Percentiles rank a stretch among this genome's conserved stretches.
Conservation (phyloP, 2,888 invertebrate species). For the Tenthredo distinguenda region DNA sequence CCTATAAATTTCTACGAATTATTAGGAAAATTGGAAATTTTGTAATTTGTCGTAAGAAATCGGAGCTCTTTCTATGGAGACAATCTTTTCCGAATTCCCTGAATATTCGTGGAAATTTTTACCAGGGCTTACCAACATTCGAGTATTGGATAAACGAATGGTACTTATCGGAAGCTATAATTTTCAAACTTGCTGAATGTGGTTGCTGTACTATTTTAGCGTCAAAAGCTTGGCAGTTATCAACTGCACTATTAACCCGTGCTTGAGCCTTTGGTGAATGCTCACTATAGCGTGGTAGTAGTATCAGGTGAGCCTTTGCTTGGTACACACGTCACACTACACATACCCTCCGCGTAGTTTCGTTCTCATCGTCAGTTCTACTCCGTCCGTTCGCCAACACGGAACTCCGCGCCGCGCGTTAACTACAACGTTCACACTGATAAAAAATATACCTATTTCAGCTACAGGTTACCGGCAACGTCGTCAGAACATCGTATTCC, state of each 20-base stretch:
- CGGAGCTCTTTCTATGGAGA: no score
- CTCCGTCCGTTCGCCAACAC: constrained; percentile 35
- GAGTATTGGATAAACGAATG: background rate
- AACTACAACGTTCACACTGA: background rate
- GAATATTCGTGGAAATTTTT: no score
- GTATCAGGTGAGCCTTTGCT: constrained; percentile 46
- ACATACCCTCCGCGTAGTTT: constrained; percentile 11
- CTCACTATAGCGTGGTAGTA: constrained; percentile 3
- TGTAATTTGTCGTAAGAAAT: no score
- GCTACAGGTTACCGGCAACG: background rate
- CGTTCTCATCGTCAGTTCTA: constrained; percentile 15
- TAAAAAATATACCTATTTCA: constrained; percentile 32
- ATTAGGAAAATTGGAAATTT: no score
- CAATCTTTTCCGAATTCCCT: no score
- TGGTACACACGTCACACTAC: constrained; percentile 11
- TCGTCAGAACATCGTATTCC: background rate
- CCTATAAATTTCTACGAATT: no score
- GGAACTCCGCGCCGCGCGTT: constrained; percentile 7
- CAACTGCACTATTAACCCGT: background rate
- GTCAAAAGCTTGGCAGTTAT: background rate
- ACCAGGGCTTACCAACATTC: background rate
- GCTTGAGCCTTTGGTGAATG: background rate
- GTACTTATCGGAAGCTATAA: background rate
- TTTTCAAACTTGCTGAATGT: background rate
- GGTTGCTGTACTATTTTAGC: background rate